Conservation (phyloP, 2,797 vertebrate species). For the Danio tinwini region DNA sequence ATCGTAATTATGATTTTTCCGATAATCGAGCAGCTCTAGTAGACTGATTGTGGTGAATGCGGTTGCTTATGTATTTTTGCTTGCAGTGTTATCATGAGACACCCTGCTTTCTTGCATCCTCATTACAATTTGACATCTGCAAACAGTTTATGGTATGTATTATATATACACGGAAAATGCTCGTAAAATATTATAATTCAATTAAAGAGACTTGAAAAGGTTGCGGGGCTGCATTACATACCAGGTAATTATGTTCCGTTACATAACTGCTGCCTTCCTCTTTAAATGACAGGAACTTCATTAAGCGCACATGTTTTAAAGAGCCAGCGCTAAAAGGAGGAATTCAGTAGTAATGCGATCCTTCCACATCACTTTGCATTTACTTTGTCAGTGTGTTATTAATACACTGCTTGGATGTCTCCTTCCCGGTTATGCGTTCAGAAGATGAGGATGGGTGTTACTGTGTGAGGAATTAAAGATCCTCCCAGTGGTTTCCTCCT, state of each 20-base stretch:
- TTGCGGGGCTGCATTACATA: neutral
- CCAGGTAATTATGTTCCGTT: constrained; percentile 34
- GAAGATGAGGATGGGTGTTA: constrained; percentile 28
- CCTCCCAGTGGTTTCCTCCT: constrained; percentile 22
- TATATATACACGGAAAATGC: neutral
- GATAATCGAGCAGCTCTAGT: too few species aligned
- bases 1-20: too few species aligned
- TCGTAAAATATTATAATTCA: constrained; percentile 12
- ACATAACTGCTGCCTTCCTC: constrained; percentile 20
- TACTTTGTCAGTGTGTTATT: neutral
- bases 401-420: neutral
- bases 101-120: too few species aligned
- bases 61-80: too few species aligned
- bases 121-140: neutral
- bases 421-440: neutral
- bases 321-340: neutral
- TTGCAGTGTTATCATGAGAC: too few species aligned
- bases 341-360: constrained; percentile 24
- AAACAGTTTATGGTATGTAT: neutral
- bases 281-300: constrained; percentile 12
- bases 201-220: neutral
- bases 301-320: neutral
- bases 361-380: constrained; percentile 7
- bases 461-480: constrained; percentile 34
- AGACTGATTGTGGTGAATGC: too few species aligned